Evolutionary conservation across 1,140 invertebrate genomes (phyloP).

Genomic region (Cydia amplana): DNA sequence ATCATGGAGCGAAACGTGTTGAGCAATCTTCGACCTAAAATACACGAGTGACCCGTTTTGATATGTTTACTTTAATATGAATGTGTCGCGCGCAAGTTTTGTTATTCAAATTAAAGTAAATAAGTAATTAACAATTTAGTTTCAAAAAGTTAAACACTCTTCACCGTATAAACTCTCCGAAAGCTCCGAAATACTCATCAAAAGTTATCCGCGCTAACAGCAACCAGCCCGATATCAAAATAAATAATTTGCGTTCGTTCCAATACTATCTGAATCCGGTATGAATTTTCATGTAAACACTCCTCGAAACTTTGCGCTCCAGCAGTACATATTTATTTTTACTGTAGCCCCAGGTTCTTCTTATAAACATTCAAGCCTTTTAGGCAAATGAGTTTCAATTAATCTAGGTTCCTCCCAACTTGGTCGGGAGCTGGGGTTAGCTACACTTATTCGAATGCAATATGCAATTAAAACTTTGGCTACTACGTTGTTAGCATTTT

Average conservation of each 20-base stretch:
- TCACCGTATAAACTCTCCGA: background rate
- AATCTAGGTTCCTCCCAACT: slow-evolving; percentile 42
- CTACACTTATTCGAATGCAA: slow-evolving; percentile 69
- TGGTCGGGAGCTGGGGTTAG: slow-evolving; percentile 46
- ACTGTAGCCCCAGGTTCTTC: background rate
- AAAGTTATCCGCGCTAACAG: background rate
- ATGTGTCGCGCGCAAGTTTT: too few relatives aligned
- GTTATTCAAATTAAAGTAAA: too few relatives aligned
- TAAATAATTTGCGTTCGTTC: background rate
- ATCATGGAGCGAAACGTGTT: too few relatives aligned
- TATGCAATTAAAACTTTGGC: slow-evolving; percentile 73
- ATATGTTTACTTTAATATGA: too few relatives aligned
- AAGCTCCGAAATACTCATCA: background rate
- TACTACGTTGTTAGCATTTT: slow-evolving; percentile 65
- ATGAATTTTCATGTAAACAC: slow-evolving; percentile 15
- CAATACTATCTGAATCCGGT: slow-evolving; percentile 11
- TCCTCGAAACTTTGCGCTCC: background rate
- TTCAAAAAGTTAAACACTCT: background rate
- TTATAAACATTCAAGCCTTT: slow-evolving; percentile 38
- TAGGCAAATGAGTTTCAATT: slow-evolving; percentile 50
- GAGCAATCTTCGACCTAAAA: too few relatives aligned
- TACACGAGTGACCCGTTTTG: too few relatives aligned
- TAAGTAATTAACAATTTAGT: background rate
- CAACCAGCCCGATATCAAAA: background rate
- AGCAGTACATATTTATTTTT: slow-evolving; percentile 22